These are phyloP conservation scores for Andrena fulva DNA, from an alignment of 2,888 invertebrate species.

Conservation along the genomic window DNA sequence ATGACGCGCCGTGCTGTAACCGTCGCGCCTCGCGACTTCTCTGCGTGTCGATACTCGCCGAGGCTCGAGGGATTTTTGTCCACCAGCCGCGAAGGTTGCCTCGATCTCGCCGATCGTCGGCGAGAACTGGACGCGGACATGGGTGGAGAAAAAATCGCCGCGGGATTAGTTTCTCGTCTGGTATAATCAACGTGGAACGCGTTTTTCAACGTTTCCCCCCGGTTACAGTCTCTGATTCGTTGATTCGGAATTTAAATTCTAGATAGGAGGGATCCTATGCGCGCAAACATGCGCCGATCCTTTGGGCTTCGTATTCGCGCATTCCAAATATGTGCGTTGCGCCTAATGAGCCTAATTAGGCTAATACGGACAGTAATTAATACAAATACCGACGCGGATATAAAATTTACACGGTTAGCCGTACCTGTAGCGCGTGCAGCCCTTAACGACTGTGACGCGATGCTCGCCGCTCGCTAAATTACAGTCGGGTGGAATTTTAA, in stretches of 20 bases:
- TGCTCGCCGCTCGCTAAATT: not conserved
- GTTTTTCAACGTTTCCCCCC: not conserved
- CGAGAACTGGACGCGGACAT: not conserved
- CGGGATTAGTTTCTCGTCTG: no score
- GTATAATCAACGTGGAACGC: not conserved
- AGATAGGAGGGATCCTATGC: conserved; percentile 1
- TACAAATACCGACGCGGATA: conserved; percentile 43
- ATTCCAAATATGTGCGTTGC: conserved; percentile 48
- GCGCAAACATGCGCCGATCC: conserved; percentile 21
- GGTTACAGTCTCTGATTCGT: conserved; percentile 13
- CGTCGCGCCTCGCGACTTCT: conserved; percentile 51
- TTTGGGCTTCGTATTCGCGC: conserved; percentile 27
- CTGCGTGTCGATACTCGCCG: conserved; percentile 46
- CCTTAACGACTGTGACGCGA: conserved; percentile 27
- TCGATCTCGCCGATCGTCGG: not conserved
- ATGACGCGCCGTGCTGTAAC: conserved; percentile 68
- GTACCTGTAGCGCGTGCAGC: conserved; percentile 1
- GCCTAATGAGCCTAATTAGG: conserved; percentile 57
- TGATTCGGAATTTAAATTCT: conserved; percentile 22
- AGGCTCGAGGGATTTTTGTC: conserved; percentile 29
- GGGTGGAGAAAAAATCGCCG: no score
- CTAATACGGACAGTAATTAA: conserved; percentile 53
- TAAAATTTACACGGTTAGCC: conserved; percentile 40
- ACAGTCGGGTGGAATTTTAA: conserved; percentile 22
- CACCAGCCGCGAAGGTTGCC: not conserved